A percentile compares a stretch with the other conserved stretches of the same genome.
phyloP scores from a whole-genome alignment of 2,888 invertebrate species.

The Scotopteryx bipunctaria region DNA sequence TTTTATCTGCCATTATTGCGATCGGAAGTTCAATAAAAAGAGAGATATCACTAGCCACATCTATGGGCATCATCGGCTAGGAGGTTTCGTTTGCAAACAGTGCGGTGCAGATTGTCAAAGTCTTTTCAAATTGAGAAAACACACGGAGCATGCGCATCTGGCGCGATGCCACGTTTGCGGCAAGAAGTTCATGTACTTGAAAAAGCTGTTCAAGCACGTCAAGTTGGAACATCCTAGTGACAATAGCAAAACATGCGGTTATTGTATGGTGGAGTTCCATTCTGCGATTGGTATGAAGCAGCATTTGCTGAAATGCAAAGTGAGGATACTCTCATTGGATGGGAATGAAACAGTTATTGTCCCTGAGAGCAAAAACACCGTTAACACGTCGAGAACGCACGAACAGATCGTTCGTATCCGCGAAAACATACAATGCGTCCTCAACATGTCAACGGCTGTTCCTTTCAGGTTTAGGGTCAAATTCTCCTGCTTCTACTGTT shows the following conservation, averaged over 20 bases:
- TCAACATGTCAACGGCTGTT: constrained; percentile 72
- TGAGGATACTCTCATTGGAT: constrained; percentile 45
- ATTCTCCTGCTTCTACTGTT: constrained; percentile 71
- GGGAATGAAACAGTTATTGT: constrained; percentile 43
- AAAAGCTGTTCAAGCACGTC: constrained; percentile 58
- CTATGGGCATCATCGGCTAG: constrained; percentile 54
- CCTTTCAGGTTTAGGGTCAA: constrained; percentile 72
- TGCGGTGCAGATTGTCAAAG: constrained; percentile 56
- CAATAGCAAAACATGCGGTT: constrained; percentile 56
- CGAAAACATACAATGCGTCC: constrained; percentile 65
- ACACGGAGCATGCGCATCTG: constrained; percentile 59
- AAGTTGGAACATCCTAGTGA: constrained; percentile 57
- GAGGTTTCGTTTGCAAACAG: constrained; percentile 61
- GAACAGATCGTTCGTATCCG: constrained; percentile 55
- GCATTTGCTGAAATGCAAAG: constrained; percentile 63
- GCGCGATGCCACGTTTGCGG: constrained; percentile 62
- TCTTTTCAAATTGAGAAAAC: constrained; percentile 33
- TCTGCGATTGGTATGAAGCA: constrained; percentile 58
- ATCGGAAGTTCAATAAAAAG: constrained; percentile 60
- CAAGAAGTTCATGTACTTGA: constrained; percentile 51
- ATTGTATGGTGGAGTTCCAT: constrained; percentile 62
- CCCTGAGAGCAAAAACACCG: neutral
- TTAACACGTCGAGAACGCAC: constrained; percentile 16
- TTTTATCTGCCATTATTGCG: constrained; percentile 67
- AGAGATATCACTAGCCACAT: constrained; percentile 61